These are phyloP conservation scores for Dreissena polymorpha DNA, from an alignment of 1,140 invertebrate genomes.

Conservation along the genomic window DNA sequence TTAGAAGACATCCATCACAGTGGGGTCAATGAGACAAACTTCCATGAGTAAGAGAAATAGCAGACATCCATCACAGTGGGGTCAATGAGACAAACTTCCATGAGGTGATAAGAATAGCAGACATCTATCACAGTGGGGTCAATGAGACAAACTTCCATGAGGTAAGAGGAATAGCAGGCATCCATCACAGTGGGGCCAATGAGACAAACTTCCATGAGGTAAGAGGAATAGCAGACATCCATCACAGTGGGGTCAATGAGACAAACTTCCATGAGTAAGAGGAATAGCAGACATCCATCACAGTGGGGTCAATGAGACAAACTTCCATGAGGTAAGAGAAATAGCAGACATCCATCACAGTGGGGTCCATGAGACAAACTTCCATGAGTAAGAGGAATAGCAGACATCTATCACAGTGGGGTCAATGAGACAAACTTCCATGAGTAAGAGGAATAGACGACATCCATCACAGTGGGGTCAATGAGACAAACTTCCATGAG, in stretches of 20 bases:
- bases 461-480: conserved; percentile 83
- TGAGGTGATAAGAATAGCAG: no score
- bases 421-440: conserved; percentile 83
- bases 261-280: no score
- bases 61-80: conserved; percentile 83
- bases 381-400: conserved; percentile 83
- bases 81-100: conserved; percentile 83
- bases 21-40: conserved; percentile 83
- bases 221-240: conserved; percentile 83
- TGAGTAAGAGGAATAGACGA: conserved; percentile 83
- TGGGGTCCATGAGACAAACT: conserved; percentile 83
- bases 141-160: no score
- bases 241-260: conserved; percentile 83
- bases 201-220: no score
- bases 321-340: no score
- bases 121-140: conserved; percentile 83
- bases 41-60: conserved; percentile 83
- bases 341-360: conserved; percentile 83
- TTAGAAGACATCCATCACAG: conserved; percentile 83
- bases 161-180: conserved; percentile 83
- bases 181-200: conserved; percentile 82
- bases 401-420: conserved; percentile 83
- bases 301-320: conserved; percentile 82
- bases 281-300: conserved; percentile 84
- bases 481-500: no score